Base-by-base conservation (phyloP, 2,797 vertebrate genomes). In the Muraenolepis orangiensis region DNA sequence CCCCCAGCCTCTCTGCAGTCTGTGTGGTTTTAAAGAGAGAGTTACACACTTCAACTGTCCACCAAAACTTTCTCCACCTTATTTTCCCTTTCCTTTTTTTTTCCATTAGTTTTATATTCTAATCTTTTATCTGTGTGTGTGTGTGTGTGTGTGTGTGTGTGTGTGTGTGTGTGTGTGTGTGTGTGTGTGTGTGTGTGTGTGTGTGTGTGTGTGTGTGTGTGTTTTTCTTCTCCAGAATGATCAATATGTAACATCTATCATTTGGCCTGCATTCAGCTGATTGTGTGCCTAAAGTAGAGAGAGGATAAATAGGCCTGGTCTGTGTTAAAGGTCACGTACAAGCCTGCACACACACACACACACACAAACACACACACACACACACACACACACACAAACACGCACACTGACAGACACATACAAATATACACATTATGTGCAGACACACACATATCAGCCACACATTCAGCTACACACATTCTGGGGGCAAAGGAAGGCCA, bases 311-410 rank as follows among this genome's bases (percentile, higher is more conserved):
- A 72, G 70, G 11, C 23, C n/a, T 26, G n/a, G 13, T 28, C 42
- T 66, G 46, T 38, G 36, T 38, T 38, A 38, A 10, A 30, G 66
- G 36, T 20, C 36, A 61, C 6, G 74, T 4, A 51, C 8, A 72
- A 23, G 46, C 23, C 64, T 0, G 36, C 29, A 29, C 36, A 70
- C 28, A 67, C 4, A 42, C 36, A 68, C 38, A 74, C 18, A 76
- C 76, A 76, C 38, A 72, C 72, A 72, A 23, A 72, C 77, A 71
- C 72, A 38, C 71, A 79, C 42, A 73, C n/a, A 34, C 69, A 40
- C 23, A 34, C 32, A 34, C 32, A 34, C 32, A 34, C 32, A 34
- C 32, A 34, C 32, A 34, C 32, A 34, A 3, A 34, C 36, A 38
- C 36, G 11, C 36, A 6, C 36, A 38, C 36, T 6, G 6, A 38